Base-by-base conservation (phyloP, 2,888 invertebrate species). In the Auanema sp. region DNA sequence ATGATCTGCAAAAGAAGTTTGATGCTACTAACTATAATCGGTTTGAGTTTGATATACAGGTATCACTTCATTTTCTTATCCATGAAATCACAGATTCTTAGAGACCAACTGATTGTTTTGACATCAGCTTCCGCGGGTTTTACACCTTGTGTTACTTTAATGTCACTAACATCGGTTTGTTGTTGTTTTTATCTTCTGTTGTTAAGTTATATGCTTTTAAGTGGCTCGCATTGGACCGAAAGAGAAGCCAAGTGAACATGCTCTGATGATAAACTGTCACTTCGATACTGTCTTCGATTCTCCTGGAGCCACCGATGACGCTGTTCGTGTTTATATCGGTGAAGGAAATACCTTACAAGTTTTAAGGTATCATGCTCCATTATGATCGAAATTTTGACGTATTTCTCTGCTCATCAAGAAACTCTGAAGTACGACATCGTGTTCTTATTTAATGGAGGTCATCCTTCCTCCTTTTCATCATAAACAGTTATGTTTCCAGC, bases 201-300 rank as follows among this genome's bases (percentile, higher is more conserved):
- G 12, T 52, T 40, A 47, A 47, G 4, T 8, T 51, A 2, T 18
- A 11, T 41, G 43, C 10, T n/a, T 54, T 60, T 47, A 5, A 59
- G 54, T 47, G 11, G 55, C 53, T 1, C 58, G 70, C 56, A 64
- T 72, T 33, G 70, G 72, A 33, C 78, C 80, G 10, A 60, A 64
- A n/a, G 54, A 62, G 8, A 69, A 70, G 11, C 79, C 78, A 14
- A 85, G 93, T 67, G 87, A 79, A 86, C 87, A 87, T 73, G 84
- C 86, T 14, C 85, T 95, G 68, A 87, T 83, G 75, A 86, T 95
- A 77, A 95, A 94, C 86, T 92, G 93, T 82, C 95, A 95, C 87
- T 92, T 90, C 86, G 94, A 94, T 87, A 89, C 91, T 58, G 91
- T 92, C 75, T 89, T 91, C 43, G 91, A 90, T 79, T 92, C 92